Evolutionary conservation across 2,797 vertebrate species (phyloP).

Genomic region (Cossypha dichroa): DNA sequence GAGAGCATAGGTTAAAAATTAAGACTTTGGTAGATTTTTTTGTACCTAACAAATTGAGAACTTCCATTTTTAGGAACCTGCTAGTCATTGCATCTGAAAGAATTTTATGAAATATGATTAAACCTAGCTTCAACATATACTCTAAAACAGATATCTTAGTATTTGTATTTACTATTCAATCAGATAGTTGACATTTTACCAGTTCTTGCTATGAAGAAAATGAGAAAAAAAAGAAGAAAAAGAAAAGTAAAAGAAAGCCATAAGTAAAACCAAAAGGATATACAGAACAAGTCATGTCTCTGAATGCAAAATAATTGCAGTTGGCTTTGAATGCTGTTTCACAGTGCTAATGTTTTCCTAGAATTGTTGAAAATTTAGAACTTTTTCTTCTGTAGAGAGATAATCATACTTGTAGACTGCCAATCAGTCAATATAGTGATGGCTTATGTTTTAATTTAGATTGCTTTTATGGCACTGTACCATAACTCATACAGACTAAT

Average conservation of each 20-base stretch:
- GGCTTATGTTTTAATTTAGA: conserved; percentile 12
- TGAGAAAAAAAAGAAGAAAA: no score
- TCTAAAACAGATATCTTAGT: background rate
- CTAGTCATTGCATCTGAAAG: conserved; percentile 4
- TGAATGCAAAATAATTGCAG: background rate
- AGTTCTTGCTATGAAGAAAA: background rate
- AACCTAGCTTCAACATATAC: background rate
- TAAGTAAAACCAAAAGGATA: background rate
- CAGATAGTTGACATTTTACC: background rate
- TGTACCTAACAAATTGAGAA: conserved; percentile 23
- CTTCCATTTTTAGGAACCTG: background rate
- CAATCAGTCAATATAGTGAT: background rate
- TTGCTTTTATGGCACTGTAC: background rate
- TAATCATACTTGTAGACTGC: background rate
- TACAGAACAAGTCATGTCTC: background rate
- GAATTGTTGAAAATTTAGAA: background rate
- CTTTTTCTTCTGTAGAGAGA: background rate
- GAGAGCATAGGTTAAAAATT: background rate
- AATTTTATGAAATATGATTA: conserved; percentile 14
- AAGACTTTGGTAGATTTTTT: background rate
- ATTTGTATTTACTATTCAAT: conserved; percentile 1
- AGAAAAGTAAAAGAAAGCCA: background rate
- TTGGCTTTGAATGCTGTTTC: background rate
- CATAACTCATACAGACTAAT: background rate
- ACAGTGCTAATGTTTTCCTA: background rate